Evolutionary conservation across 2,797 vertebrate species (phyloP).

Genomic region (Rhynchonycteris naso): DNA sequence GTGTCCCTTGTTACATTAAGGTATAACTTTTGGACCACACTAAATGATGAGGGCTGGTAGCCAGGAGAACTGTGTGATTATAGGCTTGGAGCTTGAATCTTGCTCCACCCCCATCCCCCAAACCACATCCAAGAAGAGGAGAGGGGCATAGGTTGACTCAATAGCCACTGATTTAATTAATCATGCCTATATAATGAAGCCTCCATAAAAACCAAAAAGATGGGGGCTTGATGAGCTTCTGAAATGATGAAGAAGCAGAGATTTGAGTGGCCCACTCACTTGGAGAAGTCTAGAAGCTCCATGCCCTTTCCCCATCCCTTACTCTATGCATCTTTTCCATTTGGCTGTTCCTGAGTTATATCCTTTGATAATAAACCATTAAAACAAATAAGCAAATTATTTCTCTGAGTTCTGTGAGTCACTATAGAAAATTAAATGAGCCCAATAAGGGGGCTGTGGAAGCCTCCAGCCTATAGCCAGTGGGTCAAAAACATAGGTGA

Average conservation of each 20-base stretch:
- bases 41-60: background rate
- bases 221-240: background rate
- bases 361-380: background rate
- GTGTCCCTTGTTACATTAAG: background rate
- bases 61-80: background rate
- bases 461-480: background rate
- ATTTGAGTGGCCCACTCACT: background rate
- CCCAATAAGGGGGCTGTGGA: background rate
- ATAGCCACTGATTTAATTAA: background rate
- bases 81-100: background rate
- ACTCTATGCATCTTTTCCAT: background rate
- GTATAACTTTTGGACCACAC: background rate
- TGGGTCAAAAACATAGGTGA: background rate
- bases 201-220: background rate
- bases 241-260: background rate
- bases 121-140: background rate
- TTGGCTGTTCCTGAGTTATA: background rate
- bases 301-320: background rate
- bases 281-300: background rate
- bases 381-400: background rate
- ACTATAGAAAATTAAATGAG: background rate
- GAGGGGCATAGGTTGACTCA: background rate
- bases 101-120: background rate
- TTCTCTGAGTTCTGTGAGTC: background rate
- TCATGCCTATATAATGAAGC: background rate